Base-by-base conservation (phyloP, 2,113 vertebrate genomes). In the Pleuronectes platessa region DNA sequence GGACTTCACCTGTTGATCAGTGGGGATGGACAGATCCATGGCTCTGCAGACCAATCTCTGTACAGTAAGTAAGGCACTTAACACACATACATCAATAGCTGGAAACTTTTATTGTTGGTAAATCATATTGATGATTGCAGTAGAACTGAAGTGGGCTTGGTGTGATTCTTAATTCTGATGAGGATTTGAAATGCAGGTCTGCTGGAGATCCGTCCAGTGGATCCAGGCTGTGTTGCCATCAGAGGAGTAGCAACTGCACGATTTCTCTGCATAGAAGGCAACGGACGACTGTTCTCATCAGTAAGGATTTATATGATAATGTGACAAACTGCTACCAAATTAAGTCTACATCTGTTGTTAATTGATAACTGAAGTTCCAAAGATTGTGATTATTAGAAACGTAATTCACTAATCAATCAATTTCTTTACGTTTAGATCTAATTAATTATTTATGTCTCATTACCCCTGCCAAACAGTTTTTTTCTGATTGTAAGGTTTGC, bases 221-320 rank as follows among this genome's bases (percentile, higher is more conserved):
- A 93, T 1, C 79, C 95, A 9, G 95, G 97, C 45, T 92, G 93
- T 26, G 96, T 99, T 73, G 96, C 92, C 81, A 96, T 99, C 91
- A 97, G 95, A 85, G 97, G 97, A 13, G 94, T 96, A 21, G 92
- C 87, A 45, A 94, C 95, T 45, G 91, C 93, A 6, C 92, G 93
- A 1, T 98, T 96, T 79, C 96, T 99, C 62, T 99, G 98, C 85
- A 98, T 98, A 93, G 94, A 93, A 13, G 90, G 78, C 1, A 91
- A 93, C 7, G 96, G 97, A 42, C 93, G 88, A 79, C 89, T 98
- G 27, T 96, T 91, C 10, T 96, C 96, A 54, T 95, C 95, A 91
- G 98, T 99, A 92, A 95, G 94, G 14, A 68, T 14, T 13, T 20
- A 26, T 2, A 18, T 7, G 31, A 58, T 5, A 0, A 20, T n/a